Conservation (phyloP, 2,797 vertebrate species). For the Danio albolineatus region DNA sequence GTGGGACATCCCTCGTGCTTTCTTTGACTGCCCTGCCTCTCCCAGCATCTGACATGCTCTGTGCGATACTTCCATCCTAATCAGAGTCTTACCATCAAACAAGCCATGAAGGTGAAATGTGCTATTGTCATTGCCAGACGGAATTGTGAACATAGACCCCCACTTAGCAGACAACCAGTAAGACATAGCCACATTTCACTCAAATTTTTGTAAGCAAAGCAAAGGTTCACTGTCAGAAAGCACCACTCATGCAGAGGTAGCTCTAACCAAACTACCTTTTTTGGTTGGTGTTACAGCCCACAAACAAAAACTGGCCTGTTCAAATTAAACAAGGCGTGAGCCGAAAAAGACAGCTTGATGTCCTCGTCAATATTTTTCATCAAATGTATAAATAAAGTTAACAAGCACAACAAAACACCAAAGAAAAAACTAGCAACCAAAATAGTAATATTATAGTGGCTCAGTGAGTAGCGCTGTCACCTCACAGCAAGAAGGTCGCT, state of each 20-base stretch:
- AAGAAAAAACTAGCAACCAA: too few species aligned
- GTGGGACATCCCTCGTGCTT: conserved; percentile 20
- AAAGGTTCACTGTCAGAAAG: neutral
- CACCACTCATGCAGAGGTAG: neutral
- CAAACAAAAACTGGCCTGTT: too few species aligned
- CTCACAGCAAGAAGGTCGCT: too few species aligned
- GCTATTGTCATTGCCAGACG: neutral
- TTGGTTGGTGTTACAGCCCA: neutral
- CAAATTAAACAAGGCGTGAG: too few species aligned
- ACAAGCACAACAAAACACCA: too few species aligned
- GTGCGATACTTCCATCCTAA: neutral
- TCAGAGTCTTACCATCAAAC: conserved; percentile 1
- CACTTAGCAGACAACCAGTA: neutral
- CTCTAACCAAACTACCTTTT: neutral
- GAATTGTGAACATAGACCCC: neutral
- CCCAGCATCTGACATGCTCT: conserved; percentile 11
- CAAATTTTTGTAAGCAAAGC: neutral
- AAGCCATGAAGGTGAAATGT: conserved; percentile 9
- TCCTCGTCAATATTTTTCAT: too few species aligned
- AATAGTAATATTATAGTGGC: too few species aligned
- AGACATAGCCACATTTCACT: neutral
- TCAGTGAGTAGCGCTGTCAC: too few species aligned
- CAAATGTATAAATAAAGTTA: too few species aligned
- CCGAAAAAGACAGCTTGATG: too few species aligned
- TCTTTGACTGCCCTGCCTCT: neutral